Evolutionary conservation across 2,888 invertebrate species (phyloP).

Genomic region (Fissipunctia ypsillon): DNA sequence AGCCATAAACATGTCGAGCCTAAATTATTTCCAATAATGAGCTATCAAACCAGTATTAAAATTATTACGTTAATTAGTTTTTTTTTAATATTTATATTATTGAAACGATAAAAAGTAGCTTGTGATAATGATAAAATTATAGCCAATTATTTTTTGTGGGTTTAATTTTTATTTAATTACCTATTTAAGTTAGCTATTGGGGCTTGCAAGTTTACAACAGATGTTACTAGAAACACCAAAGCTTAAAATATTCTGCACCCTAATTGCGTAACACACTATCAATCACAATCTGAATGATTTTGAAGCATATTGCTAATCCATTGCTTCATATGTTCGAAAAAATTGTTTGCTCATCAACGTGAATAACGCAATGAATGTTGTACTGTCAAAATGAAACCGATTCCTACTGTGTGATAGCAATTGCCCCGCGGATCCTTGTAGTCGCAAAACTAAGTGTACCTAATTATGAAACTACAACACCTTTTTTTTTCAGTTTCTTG

Average conservation of each 20-base stretch:
- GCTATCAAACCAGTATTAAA: conserved; percentile 53
- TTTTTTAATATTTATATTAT: conserved; percentile 50
- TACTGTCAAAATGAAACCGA: no score
- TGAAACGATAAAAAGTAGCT: conserved; percentile 44
- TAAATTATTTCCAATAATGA: conserved; percentile 62
- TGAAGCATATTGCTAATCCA: no score
- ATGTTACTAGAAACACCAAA: not conserved
- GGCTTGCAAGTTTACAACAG: not conserved
- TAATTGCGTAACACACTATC: no score
- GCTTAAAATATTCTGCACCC: not conserved
- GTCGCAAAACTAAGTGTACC: no score
- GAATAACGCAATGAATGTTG: no score
- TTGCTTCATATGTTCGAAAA: no score
- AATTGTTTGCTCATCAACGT: no score
- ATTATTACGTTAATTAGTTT: conserved; percentile 54
- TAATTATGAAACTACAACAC: no score
- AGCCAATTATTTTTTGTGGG: conserved; percentile 21
- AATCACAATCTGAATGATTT: no score
- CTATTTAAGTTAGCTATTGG: conserved; percentile 1
- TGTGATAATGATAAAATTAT: conserved; percentile 44
- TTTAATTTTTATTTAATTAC: conserved; percentile 31
- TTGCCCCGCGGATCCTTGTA: no score
- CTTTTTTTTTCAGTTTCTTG: no score
- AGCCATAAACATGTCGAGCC: conserved; percentile 53
- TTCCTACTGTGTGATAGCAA: no score